Evolutionary conservation across 2,113 vertebrate genomes (phyloP).

Genomic region (Sander vitreus): DNA sequence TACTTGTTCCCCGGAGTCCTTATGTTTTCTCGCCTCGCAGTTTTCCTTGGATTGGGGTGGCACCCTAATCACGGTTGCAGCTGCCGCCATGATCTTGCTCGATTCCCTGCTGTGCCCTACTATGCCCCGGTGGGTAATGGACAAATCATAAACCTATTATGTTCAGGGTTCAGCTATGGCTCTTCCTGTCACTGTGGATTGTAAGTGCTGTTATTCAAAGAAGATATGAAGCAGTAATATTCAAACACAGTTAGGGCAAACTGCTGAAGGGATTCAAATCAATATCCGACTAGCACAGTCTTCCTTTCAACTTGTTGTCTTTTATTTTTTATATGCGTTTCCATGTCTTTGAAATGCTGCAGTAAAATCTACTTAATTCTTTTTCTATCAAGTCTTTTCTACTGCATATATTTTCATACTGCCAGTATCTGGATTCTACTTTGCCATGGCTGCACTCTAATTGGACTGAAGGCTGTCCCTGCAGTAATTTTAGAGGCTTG

Average conservation of each 20-base stretch:
- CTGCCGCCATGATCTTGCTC: no score
- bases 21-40: no score
- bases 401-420: slow-evolving; percentile 3
- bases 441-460: slow-evolving; percentile 20
- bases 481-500: slow-evolving; percentile 27
- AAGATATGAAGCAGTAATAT: not conserved
- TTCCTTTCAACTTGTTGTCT: not conserved
- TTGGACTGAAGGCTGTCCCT: slow-evolving; percentile 39
- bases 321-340: not conserved
- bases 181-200: slow-evolving; percentile 22
- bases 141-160: slow-evolving; percentile 31
- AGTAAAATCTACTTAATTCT: not conserved
- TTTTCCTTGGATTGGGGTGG: no score
- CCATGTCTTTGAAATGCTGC: not conserved
- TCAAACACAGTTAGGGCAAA: not conserved
- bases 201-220: not conserved
- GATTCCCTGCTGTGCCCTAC: no score
- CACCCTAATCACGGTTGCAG: no score
- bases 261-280: slow-evolving; percentile 5
- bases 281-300: not conserved
- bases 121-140: not conserved
- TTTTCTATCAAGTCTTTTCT: slow-evolving; percentile 1
- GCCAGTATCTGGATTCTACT: slow-evolving; percentile 17
- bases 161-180: not conserved
- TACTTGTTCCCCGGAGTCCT: no score